phyloP scores from a whole-genome alignment of 2,113 vertebrate species.

The Melanerpes formicivorus region DNA sequence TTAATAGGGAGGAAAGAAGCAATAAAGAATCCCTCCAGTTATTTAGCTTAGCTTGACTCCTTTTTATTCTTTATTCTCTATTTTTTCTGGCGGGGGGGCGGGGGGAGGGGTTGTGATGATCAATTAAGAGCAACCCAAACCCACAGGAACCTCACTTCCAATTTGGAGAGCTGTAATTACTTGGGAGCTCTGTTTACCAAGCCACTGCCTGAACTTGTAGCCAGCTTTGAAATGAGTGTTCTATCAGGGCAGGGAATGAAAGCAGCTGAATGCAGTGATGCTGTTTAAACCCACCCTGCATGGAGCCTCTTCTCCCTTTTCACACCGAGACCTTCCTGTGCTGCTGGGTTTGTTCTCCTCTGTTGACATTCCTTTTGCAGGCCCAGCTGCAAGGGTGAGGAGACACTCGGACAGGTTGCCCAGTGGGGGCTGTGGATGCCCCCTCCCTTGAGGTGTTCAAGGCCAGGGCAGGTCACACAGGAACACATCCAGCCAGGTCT shows the following conservation, averaged over 20 bases:
- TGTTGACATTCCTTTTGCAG: background rate
- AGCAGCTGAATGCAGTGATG: background rate
- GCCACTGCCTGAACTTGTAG: background rate
- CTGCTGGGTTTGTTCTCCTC: background rate
- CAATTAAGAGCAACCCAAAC: conserved; percentile 6
- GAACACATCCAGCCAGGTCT: too few relatives aligned
- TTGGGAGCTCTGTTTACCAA: conserved; percentile 16
- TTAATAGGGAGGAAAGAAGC: conserved; percentile 13
- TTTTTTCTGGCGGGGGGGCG: background rate
- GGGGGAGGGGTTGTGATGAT: background rate
- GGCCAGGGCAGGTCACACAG: too few relatives aligned
- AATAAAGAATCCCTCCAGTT: background rate
- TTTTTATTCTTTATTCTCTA: background rate
- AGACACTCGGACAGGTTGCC: too few relatives aligned
- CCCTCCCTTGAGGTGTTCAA: too few relatives aligned
- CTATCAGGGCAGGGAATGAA: background rate
- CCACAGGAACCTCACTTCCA: conserved; percentile 1
- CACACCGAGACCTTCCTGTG: background rate
- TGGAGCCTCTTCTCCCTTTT: background rate
- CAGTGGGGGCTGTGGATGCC: too few relatives aligned
- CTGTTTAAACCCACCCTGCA: background rate
- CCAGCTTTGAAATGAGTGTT: background rate
- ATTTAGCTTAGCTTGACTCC: background rate
- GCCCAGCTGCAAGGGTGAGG: background rate
- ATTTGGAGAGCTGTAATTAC: background rate